Evolutionary conservation across 2,113 vertebrate species (phyloP).

Genomic region (Thymallus thymallus): DNA sequence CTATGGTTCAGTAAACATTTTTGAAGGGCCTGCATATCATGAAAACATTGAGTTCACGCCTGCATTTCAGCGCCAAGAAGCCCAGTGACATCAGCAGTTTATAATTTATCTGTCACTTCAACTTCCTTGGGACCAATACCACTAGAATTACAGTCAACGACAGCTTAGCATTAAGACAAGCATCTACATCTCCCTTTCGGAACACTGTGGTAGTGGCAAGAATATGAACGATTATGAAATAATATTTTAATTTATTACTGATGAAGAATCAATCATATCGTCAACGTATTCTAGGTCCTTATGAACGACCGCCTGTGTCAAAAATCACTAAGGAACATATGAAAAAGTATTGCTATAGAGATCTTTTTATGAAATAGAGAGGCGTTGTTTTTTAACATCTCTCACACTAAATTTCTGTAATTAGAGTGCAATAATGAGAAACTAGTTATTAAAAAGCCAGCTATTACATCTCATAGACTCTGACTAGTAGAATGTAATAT

Average conservation of each 20-base stretch:
- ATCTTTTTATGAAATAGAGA: no score
- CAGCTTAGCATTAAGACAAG: slow-evolving; percentile 26
- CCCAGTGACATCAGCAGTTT: slow-evolving; percentile 15
- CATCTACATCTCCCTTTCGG: slow-evolving; percentile 7
- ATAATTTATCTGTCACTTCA: slow-evolving; percentile 18
- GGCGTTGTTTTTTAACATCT: slow-evolving; percentile 7
- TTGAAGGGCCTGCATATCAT: not conserved
- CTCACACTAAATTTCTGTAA: not conserved
- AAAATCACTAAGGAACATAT: no score
- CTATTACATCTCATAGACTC: slow-evolving; percentile 24
- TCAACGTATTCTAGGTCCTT: no score
- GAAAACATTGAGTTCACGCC: not conserved
- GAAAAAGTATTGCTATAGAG: no score
- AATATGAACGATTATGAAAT: not conserved
- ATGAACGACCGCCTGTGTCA: no score
- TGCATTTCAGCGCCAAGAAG: not conserved
- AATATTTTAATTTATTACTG: not conserved
- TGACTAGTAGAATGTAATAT: slow-evolving; percentile 1
- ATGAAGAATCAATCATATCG: slow-evolving; percentile 1
- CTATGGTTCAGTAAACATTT: not conserved
- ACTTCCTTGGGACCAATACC: slow-evolving; percentile 35
- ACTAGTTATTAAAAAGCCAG: slow-evolving; percentile 19
- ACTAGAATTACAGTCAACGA: slow-evolving; percentile 44
- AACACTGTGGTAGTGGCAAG: not conserved
- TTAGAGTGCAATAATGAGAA: slow-evolving; percentile 20